Base-by-base conservation (phyloP, 2,797 vertebrate species). In the Muscicapa striata region DNA sequence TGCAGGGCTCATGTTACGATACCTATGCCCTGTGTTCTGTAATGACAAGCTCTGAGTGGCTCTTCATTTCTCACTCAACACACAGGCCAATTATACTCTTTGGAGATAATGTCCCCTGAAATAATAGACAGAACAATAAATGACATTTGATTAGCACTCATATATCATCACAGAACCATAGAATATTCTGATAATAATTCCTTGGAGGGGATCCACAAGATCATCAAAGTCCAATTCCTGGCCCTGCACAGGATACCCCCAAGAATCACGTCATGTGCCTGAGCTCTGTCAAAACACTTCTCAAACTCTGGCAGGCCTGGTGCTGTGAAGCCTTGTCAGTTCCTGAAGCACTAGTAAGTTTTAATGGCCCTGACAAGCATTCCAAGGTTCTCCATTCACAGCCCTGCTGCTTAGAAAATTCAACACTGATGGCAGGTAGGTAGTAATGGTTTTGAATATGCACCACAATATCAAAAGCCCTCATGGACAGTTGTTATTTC, bases 1-100 rank as follows among this genome's bases (percentile, higher is more conserved):
- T 26, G 30, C 51, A 23, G 3, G 3, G 45, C 57, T 90, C 52
- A 54, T 2, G 0, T 38, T 67, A 59, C 1, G 0, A 63, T 32
- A 55, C 26, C 57, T 32, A 8, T 58, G 66, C 54, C 57, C 64
- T 41, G 8, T 38, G 32, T 13, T 88, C 45, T 38, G 41, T 32
- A 34, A 9, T 34, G 40, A 48, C 43, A 78, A 70, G 30, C 7
- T 51, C 27, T 14, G 34, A 93, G 40, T 15, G 45, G 45, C 45
- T 92, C 49, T 74, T 70, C 36, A 45, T 29, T 74, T 94, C 49
- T 80, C 54, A 49, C 18, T 86, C 55, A 69, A 59, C 22, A 41
- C 10, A 38, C 20, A 68, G 32, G 48, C 15, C 10, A 77, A 61
- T 57, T 59, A 70, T 1, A 45, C 23, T 66, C 72, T 36, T 66